Conservation (phyloP, 2,797 vertebrate genomes). For the Peromyscus attwateri region DNA sequence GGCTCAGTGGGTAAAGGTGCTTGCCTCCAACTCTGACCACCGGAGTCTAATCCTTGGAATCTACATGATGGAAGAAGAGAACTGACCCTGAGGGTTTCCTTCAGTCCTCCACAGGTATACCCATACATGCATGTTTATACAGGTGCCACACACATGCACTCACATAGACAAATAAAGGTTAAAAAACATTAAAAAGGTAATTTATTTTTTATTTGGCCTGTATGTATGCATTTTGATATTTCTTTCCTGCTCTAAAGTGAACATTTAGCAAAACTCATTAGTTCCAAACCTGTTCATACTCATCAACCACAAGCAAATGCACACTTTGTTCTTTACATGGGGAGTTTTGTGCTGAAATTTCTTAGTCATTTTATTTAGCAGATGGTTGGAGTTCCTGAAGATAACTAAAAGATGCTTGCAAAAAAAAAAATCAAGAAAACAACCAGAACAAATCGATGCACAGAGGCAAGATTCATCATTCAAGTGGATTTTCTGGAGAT, state of each 20-base stretch:
- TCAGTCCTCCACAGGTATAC: not conserved
- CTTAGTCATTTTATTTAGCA: conserved; percentile 49
- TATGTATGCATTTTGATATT: conserved; percentile 3
- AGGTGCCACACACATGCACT: not conserved
- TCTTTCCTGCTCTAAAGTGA: conserved; percentile 4
- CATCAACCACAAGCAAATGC: not conserved
- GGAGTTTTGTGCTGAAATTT: conserved; percentile 35
- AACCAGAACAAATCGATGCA: not conserved
- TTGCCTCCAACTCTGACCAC: not conserved
- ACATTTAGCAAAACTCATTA: not conserved
- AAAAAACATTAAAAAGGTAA: not conserved
- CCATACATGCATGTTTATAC: not conserved
- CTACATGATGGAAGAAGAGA: not conserved
- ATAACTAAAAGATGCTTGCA: not conserved
- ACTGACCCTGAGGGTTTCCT: not conserved
- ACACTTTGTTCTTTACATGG: conserved; percentile 15
- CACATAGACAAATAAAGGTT: not conserved
- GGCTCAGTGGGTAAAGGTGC: not conserved
- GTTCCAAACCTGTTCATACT: not conserved
- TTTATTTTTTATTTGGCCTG: not conserved
- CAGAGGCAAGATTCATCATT: not conserved
- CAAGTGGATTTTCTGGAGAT: not conserved
- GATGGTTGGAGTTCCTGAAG: not conserved
- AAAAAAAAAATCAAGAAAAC: not conserved
- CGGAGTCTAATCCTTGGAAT: not conserved